Evolutionary conservation across 2,113 vertebrate genomes (phyloP).

Genomic region (Isurus oxyrinchus): DNA sequence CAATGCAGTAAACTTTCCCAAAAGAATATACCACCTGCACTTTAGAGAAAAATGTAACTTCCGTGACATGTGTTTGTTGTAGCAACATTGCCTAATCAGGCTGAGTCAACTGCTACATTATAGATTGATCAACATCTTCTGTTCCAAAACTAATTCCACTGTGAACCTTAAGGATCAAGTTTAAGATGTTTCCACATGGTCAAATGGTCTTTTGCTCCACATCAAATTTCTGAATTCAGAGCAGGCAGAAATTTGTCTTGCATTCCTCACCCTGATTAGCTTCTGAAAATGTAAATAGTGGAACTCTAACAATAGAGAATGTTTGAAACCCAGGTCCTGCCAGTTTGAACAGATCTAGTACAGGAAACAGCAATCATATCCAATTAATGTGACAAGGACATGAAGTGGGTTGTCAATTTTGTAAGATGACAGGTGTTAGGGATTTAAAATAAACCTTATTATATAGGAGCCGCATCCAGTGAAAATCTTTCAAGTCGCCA

Average conservation of each 20-base stretch:
- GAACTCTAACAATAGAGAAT: too few relatives aligned
- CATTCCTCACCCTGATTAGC: neutral
- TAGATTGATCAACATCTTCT: neutral
- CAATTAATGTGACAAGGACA: neutral
- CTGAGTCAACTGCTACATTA: neutral
- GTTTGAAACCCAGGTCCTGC: neutral
- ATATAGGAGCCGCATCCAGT: too few relatives aligned
- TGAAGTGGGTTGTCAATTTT: neutral
- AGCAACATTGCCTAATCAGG: neutral
- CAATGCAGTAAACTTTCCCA: neutral
- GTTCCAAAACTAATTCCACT: too few relatives aligned
- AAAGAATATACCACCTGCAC: neutral
- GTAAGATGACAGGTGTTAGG: neutral
- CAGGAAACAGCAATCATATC: neutral
- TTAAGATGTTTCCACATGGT: neutral
- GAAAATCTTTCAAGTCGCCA: too few relatives aligned
- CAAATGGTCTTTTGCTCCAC: neutral
- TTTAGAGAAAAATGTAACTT: neutral
- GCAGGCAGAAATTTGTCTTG: neutral
- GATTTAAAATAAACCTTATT: neutral
- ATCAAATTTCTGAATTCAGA: neutral
- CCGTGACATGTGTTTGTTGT: neutral
- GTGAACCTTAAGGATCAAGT: neutral
- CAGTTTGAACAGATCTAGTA: neutral
- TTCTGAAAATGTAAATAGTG: too few relatives aligned